Conservation (phyloP, 2,888 invertebrate genomes). For the Drosophila infuscata region DNA sequence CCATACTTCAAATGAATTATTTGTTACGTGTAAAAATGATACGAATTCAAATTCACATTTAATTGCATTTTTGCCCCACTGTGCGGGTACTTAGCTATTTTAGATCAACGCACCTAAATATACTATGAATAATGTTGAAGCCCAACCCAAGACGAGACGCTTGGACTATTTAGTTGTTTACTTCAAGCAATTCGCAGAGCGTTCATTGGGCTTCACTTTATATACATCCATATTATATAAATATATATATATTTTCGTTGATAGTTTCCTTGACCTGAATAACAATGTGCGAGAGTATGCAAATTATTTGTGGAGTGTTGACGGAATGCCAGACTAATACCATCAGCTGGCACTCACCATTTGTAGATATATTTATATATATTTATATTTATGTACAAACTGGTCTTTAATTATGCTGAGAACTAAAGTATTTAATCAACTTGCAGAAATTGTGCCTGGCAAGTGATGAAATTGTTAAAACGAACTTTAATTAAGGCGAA, state of each 20-base stretch:
- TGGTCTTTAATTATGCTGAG: conserved; percentile 59
- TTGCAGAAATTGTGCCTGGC: conserved; percentile 24
- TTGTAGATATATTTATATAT: not conserved
- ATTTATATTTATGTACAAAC: conserved; percentile 26
- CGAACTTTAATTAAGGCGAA: conserved; percentile 62
- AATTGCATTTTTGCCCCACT: conserved; percentile 11
- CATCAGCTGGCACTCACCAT: conserved; percentile 12
- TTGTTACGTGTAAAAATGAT: not conserved
- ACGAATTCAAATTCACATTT: not conserved
- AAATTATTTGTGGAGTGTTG: conserved; percentile 50
- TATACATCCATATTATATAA: not conserved
- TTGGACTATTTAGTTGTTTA: conserved; percentile 44
- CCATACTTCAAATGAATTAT: not conserved
- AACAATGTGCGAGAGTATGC: conserved; percentile 45
- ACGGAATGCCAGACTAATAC: conserved; percentile 43
- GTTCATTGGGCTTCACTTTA: not conserved
- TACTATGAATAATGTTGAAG: conserved; percentile 7
- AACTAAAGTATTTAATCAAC: conserved; percentile 32
- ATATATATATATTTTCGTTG: conserved; percentile 26
- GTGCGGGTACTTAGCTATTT: conserved; percentile 13
- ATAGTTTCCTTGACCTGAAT: conserved; percentile 79
- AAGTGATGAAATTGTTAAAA: conserved; percentile 68
- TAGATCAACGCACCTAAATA: conserved; percentile 25
- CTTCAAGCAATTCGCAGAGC: conserved; percentile 11
- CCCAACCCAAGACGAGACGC: conserved; percentile 12